These are phyloP conservation scores for Pristionchus mayeri DNA, from an alignment of 2,888 invertebrate genomes.

Conservation along the genomic window DNA sequence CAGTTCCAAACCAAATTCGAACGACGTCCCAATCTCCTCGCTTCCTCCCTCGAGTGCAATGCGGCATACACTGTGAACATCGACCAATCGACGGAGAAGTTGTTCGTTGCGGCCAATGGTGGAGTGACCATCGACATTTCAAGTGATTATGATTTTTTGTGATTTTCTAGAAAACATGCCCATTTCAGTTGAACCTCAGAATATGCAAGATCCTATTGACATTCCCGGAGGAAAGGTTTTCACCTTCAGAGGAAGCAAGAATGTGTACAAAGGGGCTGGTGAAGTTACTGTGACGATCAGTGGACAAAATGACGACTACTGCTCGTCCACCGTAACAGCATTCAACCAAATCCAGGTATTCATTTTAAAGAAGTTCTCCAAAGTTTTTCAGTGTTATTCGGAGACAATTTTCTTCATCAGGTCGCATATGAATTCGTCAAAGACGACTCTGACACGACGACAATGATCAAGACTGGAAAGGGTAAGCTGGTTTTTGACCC, in stretches of 20 bases:
- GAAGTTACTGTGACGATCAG: neutral
- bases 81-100: neutral
- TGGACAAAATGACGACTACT: neutral
- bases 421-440: constrained; percentile 15
- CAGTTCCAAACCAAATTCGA: neutral
- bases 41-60: neutral
- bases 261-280: neutral
- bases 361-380: neutral
- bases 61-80: neutral
- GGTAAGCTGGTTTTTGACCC: neutral
- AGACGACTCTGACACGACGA: neutral
- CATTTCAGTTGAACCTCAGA: neutral
- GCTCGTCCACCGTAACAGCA: neutral
- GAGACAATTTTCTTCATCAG: no score
- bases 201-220: neutral
- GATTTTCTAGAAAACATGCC: no score
- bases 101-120: neutral
- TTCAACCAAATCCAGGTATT: neutral
- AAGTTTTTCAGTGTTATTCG: no score
- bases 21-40: neutral
- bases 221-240: neutral
- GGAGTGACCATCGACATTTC: neutral
- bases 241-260: neutral
- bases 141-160: neutral
- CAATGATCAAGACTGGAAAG: neutral